These are phyloP conservation scores for Ferdinandea cuprea DNA, from an alignment of 2,888 invertebrate species.

Conservation along the genomic window DNA sequence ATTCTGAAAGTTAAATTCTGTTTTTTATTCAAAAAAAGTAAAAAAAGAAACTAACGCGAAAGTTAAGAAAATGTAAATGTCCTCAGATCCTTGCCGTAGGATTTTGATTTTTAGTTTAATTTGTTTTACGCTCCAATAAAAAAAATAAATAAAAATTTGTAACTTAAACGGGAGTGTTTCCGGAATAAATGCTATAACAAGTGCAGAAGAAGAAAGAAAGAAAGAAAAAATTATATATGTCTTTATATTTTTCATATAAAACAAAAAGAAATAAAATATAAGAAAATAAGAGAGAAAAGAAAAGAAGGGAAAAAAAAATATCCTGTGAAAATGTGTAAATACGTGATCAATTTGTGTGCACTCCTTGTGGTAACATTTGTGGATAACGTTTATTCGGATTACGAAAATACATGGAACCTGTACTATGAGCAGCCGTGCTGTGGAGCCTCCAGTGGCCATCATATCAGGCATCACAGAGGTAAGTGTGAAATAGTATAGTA, in stretches of 20 bases:
- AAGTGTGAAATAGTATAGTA: slow-evolving; percentile 79
- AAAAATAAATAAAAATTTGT: slow-evolving; percentile 54
- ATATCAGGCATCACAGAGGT: slow-evolving; percentile 90
- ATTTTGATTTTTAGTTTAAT: slow-evolving; percentile 67
- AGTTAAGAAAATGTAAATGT: slow-evolving; percentile 59
- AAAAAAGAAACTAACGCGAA: slow-evolving; percentile 24
- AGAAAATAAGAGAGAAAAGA: slow-evolving; percentile 16
- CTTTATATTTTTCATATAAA: slow-evolving; percentile 43
- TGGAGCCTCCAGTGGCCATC: slow-evolving; percentile 85
- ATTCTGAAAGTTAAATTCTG: not conserved
- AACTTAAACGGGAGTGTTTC: slow-evolving; percentile 59
- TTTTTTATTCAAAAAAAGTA: slow-evolving; percentile 21
- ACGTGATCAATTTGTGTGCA: slow-evolving; percentile 75
- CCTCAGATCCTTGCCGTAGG: slow-evolving; percentile 39
- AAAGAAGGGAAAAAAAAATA: slow-evolving; percentile 46
- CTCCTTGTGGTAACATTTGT: slow-evolving; percentile 79
- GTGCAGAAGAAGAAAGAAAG: too few species aligned
- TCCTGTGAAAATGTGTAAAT: slow-evolving; percentile 74
- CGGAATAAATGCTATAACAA: slow-evolving; percentile 36
- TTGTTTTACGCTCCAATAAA: slow-evolving; percentile 54
- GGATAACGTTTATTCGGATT: slow-evolving; percentile 83
- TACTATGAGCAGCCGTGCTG: slow-evolving; percentile 91
- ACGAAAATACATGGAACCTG: slow-evolving; percentile 88
- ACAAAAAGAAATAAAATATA: slow-evolving; percentile 45
- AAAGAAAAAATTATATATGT: slow-evolving; percentile 45